Evolutionary conservation across 2,113 vertebrate species (phyloP).

Genomic region (Aegotheles bennettii): DNA sequence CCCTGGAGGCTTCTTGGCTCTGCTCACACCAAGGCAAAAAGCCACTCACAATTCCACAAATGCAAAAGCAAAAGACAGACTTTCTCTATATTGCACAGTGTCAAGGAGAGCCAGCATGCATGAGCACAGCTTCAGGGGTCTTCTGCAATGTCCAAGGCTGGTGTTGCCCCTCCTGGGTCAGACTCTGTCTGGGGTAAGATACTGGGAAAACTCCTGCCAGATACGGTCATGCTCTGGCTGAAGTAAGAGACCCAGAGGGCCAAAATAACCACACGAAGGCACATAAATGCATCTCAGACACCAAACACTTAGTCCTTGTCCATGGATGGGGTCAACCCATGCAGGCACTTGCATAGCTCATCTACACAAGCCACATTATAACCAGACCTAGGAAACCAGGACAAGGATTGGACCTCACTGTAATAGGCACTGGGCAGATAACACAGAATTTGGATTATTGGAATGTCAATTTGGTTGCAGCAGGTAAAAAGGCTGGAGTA

Average conservation of each 20-base stretch:
- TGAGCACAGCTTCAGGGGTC: not conserved
- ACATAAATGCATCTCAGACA: not conserved
- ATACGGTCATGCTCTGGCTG: not conserved
- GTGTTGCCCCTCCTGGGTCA: not conserved
- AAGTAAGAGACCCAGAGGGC: not conserved
- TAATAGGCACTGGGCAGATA: rapidly evolving
- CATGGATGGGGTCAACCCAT: rapidly evolving
- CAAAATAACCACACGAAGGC: not conserved
- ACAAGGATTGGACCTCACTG: not conserved
- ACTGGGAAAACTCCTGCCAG: not conserved
- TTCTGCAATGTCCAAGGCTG: not conserved
- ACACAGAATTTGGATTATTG: not conserved
- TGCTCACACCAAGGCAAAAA: not conserved
- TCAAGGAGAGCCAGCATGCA: rapidly evolving
- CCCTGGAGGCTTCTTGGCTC: not conserved
- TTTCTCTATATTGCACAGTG: not conserved
- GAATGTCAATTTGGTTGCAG: not conserved
- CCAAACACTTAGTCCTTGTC: not conserved
- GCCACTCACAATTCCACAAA: not conserved
- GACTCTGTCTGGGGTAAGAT: not conserved
- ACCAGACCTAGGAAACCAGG: not conserved
- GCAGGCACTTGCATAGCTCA: not conserved
- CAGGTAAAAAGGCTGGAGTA: not conserved
- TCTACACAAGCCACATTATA: not conserved
- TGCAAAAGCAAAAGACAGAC: not conserved